Evolutionary conservation across 2,797 vertebrate genomes (phyloP).

Genomic region (Syngnathus rostellatus): DNA sequence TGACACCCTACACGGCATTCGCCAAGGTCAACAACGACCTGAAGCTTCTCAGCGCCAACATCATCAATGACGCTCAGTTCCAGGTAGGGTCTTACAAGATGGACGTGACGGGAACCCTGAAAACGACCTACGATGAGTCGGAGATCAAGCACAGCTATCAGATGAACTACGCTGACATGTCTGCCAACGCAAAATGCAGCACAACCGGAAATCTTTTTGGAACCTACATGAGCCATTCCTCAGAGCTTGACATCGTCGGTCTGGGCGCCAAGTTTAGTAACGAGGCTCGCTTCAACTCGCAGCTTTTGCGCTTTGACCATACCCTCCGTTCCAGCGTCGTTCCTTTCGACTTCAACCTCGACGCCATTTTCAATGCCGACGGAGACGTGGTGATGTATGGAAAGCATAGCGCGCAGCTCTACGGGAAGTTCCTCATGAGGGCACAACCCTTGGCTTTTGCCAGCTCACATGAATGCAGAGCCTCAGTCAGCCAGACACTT

Average conservation of each 20-base stretch:
- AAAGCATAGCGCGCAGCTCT: conserved; percentile 75
- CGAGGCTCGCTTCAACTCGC: conserved; percentile 76
- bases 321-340: conserved; percentile 67
- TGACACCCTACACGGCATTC: conserved; percentile 71
- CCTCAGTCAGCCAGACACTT: conserved; percentile 68
- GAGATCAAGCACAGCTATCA: conserved; percentile 83
- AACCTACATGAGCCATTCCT: conserved; percentile 73
- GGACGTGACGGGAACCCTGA: conserved; percentile 75
- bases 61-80: conserved; percentile 74
- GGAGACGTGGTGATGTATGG: conserved; percentile 70
- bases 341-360: conserved; percentile 78
- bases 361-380: conserved; percentile 71
- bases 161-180: conserved; percentile 69
- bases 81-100: conserved; percentile 74
- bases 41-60: conserved; percentile 60
- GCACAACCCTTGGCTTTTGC: conserved; percentile 76
- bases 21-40: conserved; percentile 74
- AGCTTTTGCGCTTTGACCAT: conserved; percentile 73
- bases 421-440: conserved; percentile 77
- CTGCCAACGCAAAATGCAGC: conserved; percentile 74
- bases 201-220: conserved; percentile 76
- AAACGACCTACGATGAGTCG: conserved; percentile 64
- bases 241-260: conserved; percentile 74
- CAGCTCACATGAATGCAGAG: conserved; percentile 77
- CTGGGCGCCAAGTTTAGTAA: conserved; percentile 72